A percentile compares a stretch with the other conserved stretches of the same genome.
Evolutionary conservation across 2,113 vertebrate genomes (phyloP).

Genomic region (Pterocles burchelli): DNA sequence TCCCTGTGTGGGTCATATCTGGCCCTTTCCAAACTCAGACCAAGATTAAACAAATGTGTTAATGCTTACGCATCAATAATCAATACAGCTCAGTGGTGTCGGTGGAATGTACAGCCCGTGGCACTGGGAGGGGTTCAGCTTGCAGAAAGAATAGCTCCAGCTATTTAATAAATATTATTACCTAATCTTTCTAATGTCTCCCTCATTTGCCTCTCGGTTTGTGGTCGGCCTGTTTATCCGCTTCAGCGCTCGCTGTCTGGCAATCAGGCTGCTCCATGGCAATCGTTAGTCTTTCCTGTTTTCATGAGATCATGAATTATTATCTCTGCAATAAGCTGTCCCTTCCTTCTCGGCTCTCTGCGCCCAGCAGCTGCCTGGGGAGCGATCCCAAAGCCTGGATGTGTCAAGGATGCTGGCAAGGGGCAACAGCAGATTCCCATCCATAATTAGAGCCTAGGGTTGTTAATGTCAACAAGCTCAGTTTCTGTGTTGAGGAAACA

Average conservation of each 20-base stretch:
- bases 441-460: not conserved
- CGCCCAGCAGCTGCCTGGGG: not conserved
- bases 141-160: conserved; percentile 16
- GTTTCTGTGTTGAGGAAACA: not conserved
- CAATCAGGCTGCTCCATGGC: conserved; percentile 17
- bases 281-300: conserved; percentile 48
- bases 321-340: conserved; percentile 36
- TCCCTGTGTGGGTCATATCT: not conserved
- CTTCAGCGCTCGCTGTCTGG: conserved; percentile 19
- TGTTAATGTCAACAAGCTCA: not conserved
- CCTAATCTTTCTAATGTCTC: conserved; percentile 10
- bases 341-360: not conserved
- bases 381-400: not conserved
- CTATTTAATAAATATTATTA: conserved; percentile 13
- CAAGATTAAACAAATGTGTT: not conserved
- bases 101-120: not conserved
- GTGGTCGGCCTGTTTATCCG: not conserved
- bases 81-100: not conserved
- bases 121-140: not conserved
- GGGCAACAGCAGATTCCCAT: not conserved
- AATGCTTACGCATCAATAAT: not conserved
- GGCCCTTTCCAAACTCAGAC: not conserved
- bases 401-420: not conserved
- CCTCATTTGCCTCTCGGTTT: not conserved
- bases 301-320: conserved; percentile 56